Evolutionary conservation across 2,888 invertebrate species (phyloP).

Genomic region (Melolontha melolontha): DNA sequence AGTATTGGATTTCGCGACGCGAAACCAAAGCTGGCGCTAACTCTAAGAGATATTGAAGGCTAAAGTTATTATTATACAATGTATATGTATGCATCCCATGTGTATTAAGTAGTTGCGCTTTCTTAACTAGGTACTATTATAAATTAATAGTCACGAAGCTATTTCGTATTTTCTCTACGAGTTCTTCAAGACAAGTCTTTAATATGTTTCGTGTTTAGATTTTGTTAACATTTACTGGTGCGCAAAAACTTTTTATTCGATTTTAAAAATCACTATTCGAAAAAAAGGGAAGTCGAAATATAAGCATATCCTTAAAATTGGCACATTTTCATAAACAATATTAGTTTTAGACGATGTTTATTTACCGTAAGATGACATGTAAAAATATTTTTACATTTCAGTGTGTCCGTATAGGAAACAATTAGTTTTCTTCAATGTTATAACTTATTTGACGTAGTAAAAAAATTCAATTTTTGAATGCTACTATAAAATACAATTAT

Average conservation of each 20-base stretch:
- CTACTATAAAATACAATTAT: too few species aligned
- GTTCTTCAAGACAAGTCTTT: too few species aligned
- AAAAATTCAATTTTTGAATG: too few species aligned
- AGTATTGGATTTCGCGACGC: constrained; percentile 19
- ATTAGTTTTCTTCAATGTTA: too few species aligned
- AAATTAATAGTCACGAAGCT: too few species aligned
- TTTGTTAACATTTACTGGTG: constrained; percentile 6
- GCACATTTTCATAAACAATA: constrained; percentile 27
- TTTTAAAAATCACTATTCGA: constrained; percentile 4
- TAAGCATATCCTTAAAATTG: constrained; percentile 31
- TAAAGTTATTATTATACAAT: constrained; percentile 23
- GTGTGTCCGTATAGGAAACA: too few species aligned
- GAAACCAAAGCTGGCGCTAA: constrained; percentile 38
- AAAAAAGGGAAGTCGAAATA: not conserved
- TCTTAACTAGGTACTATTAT: constrained; percentile 8
- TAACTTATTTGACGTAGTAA: too few species aligned
- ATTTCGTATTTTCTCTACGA: too few species aligned
- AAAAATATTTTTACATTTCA: constrained; percentile 6
- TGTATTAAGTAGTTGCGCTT: constrained; percentile 16
- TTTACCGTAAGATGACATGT: constrained; percentile 17
- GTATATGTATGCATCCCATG: constrained; percentile 8
- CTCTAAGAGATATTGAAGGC: constrained; percentile 29
- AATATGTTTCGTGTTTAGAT: too few species aligned
- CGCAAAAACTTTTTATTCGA: not conserved
- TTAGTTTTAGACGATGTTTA: constrained; percentile 11